Conservation (phyloP, 1,140 invertebrate species). For the Drosophila nigrodunni region DNA sequence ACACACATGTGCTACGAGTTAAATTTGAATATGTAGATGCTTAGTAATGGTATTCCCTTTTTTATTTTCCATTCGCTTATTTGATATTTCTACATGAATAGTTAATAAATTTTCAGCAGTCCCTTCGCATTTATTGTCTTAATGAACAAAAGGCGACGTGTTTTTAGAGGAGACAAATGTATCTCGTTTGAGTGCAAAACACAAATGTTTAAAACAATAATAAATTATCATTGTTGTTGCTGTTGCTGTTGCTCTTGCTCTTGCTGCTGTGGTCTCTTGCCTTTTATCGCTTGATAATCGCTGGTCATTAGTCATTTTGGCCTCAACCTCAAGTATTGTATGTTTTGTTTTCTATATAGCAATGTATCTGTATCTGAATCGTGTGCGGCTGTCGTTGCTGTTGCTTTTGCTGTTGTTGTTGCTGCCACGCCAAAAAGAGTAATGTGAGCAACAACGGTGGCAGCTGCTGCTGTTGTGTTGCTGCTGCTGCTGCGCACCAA, state of each 20-base stretch:
- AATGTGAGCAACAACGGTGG: conserved; percentile 80
- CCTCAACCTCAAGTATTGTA: conserved; percentile 79
- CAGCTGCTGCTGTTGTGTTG: conserved; percentile 67
- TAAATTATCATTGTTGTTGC: conserved; percentile 67
- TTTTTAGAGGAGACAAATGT: conserved; percentile 73
- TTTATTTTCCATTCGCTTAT: conserved; percentile 20
- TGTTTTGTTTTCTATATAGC: conserved; percentile 67
- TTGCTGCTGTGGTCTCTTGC: conserved; percentile 62
- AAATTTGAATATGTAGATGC: conserved; percentile 54
- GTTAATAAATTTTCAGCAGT: conserved; percentile 25
- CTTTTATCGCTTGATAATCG: conserved; percentile 84
- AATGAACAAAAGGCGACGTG: conserved; percentile 69
- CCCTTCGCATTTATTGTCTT: conserved; percentile 65
- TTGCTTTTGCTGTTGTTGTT: conserved; percentile 34
- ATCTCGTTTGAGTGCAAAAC: conserved; percentile 81
- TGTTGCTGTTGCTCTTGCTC: conserved; percentile 28
- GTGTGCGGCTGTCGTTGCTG: conserved; percentile 44
- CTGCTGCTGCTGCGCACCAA: conserved; percentile 34
- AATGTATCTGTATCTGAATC: conserved; percentile 73
- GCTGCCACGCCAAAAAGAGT: conserved; percentile 78
- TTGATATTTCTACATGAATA: conserved; percentile 20
- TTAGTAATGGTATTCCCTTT: conserved; percentile 11
- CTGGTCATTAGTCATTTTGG: conserved; percentile 84
- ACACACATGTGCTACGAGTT: conserved; percentile 41
- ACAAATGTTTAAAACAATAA: conserved; percentile 84